Base-by-base conservation (phyloP, 2,888 invertebrate genomes). In the Capitulum mitella region DNA sequence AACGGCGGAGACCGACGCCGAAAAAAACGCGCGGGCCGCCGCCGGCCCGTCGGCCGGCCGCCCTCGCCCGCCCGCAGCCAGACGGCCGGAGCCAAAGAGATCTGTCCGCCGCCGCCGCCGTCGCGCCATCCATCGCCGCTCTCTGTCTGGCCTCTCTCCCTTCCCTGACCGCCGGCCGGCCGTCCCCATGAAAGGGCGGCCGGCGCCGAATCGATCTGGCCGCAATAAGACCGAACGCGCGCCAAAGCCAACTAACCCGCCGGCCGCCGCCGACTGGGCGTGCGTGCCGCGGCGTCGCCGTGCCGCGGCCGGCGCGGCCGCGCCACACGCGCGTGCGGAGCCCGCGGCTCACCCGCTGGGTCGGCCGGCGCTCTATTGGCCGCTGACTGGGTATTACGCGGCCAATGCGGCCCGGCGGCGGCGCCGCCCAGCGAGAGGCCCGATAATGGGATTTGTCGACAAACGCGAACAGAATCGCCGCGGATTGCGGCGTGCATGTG, bases 161-260 rank as follows among this genome's bases (percentile, higher is more conserved):
- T 22, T 58, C 29, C 58, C 58, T 29, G 5, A 14, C 46, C 6
- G 16, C 54, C 29, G 29, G 29, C 29, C 58, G n/a, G 3, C 29
- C 58, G 58, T 58, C 58, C 58, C 29, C 58, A 58, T 58, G 58
- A 58, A 58, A 5, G 58, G 29, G 10, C 58, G 29, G 10, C 29
- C 58, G 1, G 58, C 16, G 29, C 22, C 58, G 22, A 58, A 58
- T 58, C 58, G 58, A 58, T 58, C 58, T n/a, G 29, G 29, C 29
- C 58, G 29, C 58, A 58, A 58, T 29, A 29, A 29, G n/a, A 58
- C n/a, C 16, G 58, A 29, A 58, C 58, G 58, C 58, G n/a, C n/a
- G 58, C 58, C 58, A 58, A 58, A 58, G 58, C 58, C 58, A 58
- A 58, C 58, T 58, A 29, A 19, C 51, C 43, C 43, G 43, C 43